Evolutionary conservation across 2,797 vertebrate species (phyloP), one percentile per base, ranked within the genome.

Genomic region (Avahi laniger): DNA sequence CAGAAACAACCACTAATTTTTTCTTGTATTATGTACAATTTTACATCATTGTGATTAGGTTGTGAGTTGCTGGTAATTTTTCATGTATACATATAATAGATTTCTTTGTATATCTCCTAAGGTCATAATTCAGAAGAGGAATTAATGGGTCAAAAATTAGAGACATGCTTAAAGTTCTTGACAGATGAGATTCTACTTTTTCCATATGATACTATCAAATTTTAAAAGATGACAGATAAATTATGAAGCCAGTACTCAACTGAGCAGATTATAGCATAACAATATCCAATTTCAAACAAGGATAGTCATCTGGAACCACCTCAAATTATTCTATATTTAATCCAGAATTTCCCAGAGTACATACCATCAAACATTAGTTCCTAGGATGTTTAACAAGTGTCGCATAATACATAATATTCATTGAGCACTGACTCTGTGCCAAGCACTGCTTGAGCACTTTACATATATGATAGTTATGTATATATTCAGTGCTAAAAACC

Each of bases 71-170:
- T 93, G 35, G 18, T 38, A 30, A 67, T 48, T 86, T 92, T 91
- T 93, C 63, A 94, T 50, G 7, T 50, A 14, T 35, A 41, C 20
- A 72, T 28, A 12, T 20, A 54, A 50, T 8, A 86, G 28, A 61
- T 73, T 78, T 92, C 65, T 70, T 46, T 73, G n/a, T 69, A 52
- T 0, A 54, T 63, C 46, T 83, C 63, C 72, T 70, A 89, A 78
- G 24, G 57, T 38, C 3, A 28, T 33, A 91, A 67, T 46, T 30
- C 38, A 73, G 15, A 54, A 43, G 20, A 85, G 33, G 30, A 93
- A 93, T 82, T 88, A 73, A 67, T 57, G 12, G 28, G 15, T 28
- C 94, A 75, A 96, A 96, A 70, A 20, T 61, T 65, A 88, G 20
- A 80, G 50, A 63, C 12, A 20, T 41, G 20, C 63, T 79, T 94